Conservation (phyloP, 2,888 invertebrate genomes). For the Schizaphis graminum region DNA sequence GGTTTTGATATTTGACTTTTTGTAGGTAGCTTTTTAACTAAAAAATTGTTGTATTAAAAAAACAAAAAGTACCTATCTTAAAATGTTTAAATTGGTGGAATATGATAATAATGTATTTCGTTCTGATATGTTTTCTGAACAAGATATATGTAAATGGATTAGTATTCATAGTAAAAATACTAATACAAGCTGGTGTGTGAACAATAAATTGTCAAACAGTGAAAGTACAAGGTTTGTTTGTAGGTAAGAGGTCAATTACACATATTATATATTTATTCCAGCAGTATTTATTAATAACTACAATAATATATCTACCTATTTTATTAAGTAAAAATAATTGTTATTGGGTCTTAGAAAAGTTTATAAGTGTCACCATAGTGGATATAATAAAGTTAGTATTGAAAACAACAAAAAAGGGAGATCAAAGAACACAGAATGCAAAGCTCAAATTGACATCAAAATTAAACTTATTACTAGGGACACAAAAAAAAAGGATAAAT, state of each 20-base stretch:
- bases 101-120: no score
- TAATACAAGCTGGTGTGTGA: not conserved
- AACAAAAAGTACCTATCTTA: no score
- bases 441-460: slow-evolving; percentile 21
- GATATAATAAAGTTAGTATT: not conserved
- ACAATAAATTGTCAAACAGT: not conserved
- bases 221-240: not conserved
- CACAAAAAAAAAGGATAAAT: slow-evolving; percentile 11
- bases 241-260: not conserved
- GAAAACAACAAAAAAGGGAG: not conserved
- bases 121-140: not conserved
- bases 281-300: not conserved
- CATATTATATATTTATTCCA: not conserved
- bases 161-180: not conserved
- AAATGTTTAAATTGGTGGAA: no score
- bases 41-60: no score
- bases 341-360: slow-evolving; percentile 8
- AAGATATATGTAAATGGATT: slow-evolving; percentile 8
- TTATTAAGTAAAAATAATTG: not conserved
- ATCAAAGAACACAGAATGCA: slow-evolving; percentile 8
- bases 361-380: not conserved
- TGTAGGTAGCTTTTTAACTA: no score
- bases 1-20: no score
- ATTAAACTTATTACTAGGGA: slow-evolving; percentile 17
- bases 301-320: slow-evolving; percentile 9